A percentile compares a stretch with the other conserved stretches of the same genome.
Conservation (phyloP, 2,113 vertebrate species). For the Hiodon tergisus region DNA sequence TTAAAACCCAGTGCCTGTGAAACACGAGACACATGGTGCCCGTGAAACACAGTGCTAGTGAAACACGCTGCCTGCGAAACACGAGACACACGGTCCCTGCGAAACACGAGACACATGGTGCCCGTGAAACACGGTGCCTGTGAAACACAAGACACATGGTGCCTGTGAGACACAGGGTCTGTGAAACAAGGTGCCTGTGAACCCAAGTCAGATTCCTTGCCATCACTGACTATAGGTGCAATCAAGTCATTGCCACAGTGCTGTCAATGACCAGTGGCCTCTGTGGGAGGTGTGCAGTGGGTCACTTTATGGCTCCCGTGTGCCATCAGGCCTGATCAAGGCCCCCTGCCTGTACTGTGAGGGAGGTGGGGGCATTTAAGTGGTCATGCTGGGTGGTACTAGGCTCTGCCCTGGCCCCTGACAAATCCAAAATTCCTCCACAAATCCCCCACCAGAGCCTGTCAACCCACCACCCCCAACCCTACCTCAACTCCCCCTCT, state of each 20-base stretch:
- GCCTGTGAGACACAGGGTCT: no score
- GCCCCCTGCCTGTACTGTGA: slow-evolving; percentile 24
- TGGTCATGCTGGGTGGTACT: slow-evolving; percentile 26
- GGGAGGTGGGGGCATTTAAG: slow-evolving; percentile 29
- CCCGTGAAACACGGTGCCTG: no score
- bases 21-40: no score
- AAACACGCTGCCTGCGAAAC: no score
- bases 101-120: no score
- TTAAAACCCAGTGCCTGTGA: no score
- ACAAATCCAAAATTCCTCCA: slow-evolving; percentile 34
- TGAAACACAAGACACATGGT: no score
- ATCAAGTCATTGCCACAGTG: slow-evolving; percentile 6
- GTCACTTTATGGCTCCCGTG: slow-evolving; percentile 24
- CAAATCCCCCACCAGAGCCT: slow-evolving; percentile 30
- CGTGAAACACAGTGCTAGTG: no score
- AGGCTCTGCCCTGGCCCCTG: slow-evolving; percentile 18
- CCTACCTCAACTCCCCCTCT: slow-evolving; percentile 38
- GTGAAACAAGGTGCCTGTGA: no score
- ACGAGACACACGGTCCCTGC: no score
- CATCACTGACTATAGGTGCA: neutral
- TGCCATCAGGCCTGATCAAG: slow-evolving; percentile 29
- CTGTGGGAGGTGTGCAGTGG: slow-evolving; percentile 1
- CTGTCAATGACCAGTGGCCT: neutral
- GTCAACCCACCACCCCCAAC: slow-evolving; percentile 23
- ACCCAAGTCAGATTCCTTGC: slow-evolving; percentile 22